Conservation (phyloP, 2,888 invertebrate species). For the Synanthedon tipuliformis region DNA sequence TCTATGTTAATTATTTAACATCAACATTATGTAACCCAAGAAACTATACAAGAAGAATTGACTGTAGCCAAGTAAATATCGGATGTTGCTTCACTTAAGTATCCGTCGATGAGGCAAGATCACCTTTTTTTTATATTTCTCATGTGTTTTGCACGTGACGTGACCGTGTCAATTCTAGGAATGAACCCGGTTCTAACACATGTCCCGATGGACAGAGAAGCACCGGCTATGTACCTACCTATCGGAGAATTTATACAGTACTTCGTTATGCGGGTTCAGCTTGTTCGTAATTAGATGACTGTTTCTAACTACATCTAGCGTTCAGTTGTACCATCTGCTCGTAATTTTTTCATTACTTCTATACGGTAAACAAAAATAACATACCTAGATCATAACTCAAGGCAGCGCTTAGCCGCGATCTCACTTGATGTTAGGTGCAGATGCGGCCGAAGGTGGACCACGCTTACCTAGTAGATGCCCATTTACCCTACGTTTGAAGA, state of each 20-base stretch:
- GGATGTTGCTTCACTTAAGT: conserved; percentile 18
- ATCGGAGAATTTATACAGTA: conserved; percentile 5
- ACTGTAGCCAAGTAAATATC: conserved; percentile 26
- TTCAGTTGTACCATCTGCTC: background rate
- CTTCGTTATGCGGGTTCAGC: conserved; percentile 22
- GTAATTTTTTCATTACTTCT: too few relatives aligned
- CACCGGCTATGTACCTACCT: conserved; percentile 19
- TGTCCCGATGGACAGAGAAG: conserved; percentile 22
- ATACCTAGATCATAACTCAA: too few relatives aligned
- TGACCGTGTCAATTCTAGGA: conserved; percentile 44
- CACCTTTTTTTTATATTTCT: conserved; percentile 30
- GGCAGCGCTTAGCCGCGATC: too few relatives aligned
- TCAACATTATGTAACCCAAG: background rate
- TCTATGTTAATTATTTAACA: too few relatives aligned
- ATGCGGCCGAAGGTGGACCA: too few relatives aligned
- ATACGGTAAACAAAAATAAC: too few relatives aligned
- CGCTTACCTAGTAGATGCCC: too few relatives aligned
- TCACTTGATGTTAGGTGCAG: too few relatives aligned
- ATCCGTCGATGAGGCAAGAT: conserved; percentile 16
- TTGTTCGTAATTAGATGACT: conserved; percentile 18
- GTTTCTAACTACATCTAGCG: conserved; percentile 17
- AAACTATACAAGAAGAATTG: conserved; percentile 15
- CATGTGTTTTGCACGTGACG: conserved; percentile 47
- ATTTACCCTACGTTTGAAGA: too few relatives aligned
- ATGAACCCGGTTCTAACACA: conserved; percentile 34